Evolutionary conservation across 2,797 vertebrate species (phyloP), one percentile per base, ranked within the genome.

Genomic region (Neosalanx taihuensis): DNA sequence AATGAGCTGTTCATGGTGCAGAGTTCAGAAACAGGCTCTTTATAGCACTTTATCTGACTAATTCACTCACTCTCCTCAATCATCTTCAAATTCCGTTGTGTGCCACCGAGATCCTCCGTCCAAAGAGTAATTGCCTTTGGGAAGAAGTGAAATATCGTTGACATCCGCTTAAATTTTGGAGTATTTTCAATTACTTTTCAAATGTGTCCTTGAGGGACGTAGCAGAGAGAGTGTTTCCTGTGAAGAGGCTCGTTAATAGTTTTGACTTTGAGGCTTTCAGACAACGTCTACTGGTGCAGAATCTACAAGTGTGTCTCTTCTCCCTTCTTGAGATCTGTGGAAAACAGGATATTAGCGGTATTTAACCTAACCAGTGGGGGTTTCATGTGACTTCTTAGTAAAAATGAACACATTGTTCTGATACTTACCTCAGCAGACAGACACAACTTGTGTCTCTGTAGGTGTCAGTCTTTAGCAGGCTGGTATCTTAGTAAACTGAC

Each of bases 31-130:
- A 77, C 71, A 70, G 71, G 81, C 53, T 61, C 70, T 37, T 23
- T 58, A n/a, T 78, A 78, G 64, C 51, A 81, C 83, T 83, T 82
- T 71, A 59, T 82, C 73, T n/a, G 66, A 64, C 61, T 76, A 76
- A 83, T 81, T 82, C 79, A 73, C 69, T 63, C 60, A 31, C 68
- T 72, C 69, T 63, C 67, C 65, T 80, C 73, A 72, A 75, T 84
- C 84, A 77, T 75, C 62, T 77, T 85, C 72, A 70, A 78, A 79
- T 70, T 77, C 68, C 76, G 64, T 65, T 73, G 23, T 67, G 67
- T 60, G 17, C 62, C 69, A 57, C 72, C 76, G 77, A 68, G 35
- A 80, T 29, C 70, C 56, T 13, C 62, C 41, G 41, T 62, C 57
- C 58, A 51, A 13, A 13, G 41, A 53, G 57, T 60, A 70, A 60